A percentile compares a stretch with the other conserved stretches of the same genome.
Conservation (phyloP, 2,888 invertebrate species). For the Macrophya annulata region DNA sequence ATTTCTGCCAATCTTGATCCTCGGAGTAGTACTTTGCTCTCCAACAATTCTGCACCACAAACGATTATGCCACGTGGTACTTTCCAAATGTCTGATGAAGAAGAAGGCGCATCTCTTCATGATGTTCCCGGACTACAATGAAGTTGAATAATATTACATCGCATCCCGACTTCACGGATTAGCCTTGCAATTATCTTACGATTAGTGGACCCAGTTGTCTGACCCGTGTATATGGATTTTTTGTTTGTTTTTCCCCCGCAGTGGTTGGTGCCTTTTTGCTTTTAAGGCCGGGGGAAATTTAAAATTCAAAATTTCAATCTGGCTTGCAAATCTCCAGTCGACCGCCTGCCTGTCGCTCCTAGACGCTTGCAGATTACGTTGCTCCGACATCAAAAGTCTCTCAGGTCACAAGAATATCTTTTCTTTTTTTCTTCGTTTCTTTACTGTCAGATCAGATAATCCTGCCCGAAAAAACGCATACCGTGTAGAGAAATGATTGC, state of each 20-base stretch:
- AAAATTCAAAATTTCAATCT: slow-evolving; percentile 82
- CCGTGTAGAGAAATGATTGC: not conserved
- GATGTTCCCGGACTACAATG: slow-evolving; percentile 32
- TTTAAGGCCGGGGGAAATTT: slow-evolving; percentile 79
- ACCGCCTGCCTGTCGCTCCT: slow-evolving; percentile 64
- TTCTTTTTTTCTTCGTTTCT: slow-evolving; percentile 42
- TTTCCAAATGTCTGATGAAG: not conserved
- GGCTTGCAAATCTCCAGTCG: slow-evolving; percentile 80
- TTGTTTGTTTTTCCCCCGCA: slow-evolving; percentile 67
- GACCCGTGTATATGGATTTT: slow-evolving; percentile 67
- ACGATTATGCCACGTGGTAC: not conserved
- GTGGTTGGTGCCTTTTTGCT: slow-evolving; percentile 73
- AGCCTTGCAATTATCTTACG: slow-evolving; percentile 73
- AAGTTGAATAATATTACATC: slow-evolving; percentile 39
- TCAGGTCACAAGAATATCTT: slow-evolving; percentile 71
- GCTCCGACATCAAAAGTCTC: slow-evolving; percentile 77
- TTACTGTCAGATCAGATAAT: slow-evolving; percentile 13
- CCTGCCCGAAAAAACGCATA: not conserved
- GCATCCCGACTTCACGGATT: slow-evolving; percentile 51
- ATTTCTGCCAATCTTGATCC: slow-evolving; percentile 16
- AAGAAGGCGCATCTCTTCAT: not conserved
- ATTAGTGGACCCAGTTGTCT: slow-evolving; percentile 69
- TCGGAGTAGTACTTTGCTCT: not conserved
- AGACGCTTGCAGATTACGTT: slow-evolving; percentile 74
- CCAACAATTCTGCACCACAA: not conserved